Conservation (phyloP, 2,888 invertebrate species). For the Amblyjoppa proteus region DNA sequence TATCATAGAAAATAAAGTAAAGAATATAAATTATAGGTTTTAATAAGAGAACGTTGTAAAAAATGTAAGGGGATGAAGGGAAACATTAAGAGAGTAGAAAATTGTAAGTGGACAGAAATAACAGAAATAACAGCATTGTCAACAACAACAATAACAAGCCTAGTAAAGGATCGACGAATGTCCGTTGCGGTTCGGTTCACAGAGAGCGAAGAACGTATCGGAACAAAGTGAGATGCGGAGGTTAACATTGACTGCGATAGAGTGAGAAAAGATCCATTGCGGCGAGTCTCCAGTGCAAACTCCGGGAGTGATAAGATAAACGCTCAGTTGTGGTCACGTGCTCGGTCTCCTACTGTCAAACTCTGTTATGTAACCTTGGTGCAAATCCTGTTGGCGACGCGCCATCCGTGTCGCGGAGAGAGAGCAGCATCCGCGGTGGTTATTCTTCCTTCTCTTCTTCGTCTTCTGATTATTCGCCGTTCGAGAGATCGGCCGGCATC, state of each 20-base stretch:
- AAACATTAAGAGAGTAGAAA: no score
- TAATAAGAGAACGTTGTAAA: no score
- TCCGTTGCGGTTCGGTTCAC: not conserved
- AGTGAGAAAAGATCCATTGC: not conserved
- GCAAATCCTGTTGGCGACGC: slow-evolving; percentile 73
- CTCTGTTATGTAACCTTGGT: slow-evolving; percentile 84
- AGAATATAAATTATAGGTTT: no score
- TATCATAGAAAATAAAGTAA: no score
- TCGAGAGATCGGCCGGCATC: slow-evolving; percentile 23
- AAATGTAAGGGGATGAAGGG: no score
- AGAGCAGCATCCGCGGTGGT: slow-evolving; percentile 17
- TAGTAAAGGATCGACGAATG: not conserved
- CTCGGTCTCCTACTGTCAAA: slow-evolving; percentile 81
- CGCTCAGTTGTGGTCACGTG: slow-evolving; percentile 77
- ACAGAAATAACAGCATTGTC: no score
- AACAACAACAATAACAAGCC: no score
- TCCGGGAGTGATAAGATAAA: slow-evolving; percentile 64
- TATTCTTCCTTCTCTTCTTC: slow-evolving; percentile 9
- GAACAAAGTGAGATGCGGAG: not conserved
- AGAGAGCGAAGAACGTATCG: not conserved
- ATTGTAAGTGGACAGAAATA: no score
- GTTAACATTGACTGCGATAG: not conserved
- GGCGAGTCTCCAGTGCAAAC: not conserved
- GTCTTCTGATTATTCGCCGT: not conserved
- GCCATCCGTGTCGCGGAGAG: slow-evolving; percentile 71